A percentile compares a stretch with the other conserved stretches of the same genome.
These are phyloP conservation scores for Ailuropoda melanoleuca DNA, from an alignment of 2,113 vertebrate genomes.

Conservation along the genomic window DNA sequence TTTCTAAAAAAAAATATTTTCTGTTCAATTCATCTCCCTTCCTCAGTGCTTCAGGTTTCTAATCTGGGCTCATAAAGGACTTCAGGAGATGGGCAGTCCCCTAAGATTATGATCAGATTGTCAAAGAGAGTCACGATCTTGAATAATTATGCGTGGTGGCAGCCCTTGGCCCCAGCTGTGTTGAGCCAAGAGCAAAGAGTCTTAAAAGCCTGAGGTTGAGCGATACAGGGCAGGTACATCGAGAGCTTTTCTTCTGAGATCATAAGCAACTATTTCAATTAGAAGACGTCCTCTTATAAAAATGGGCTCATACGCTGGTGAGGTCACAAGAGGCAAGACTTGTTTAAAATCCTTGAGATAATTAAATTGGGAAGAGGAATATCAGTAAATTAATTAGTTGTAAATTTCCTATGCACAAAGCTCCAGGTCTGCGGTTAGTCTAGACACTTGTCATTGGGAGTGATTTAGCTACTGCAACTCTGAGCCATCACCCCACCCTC, in stretches of 20 bases:
- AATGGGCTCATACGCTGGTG: neutral
- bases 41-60: neutral
- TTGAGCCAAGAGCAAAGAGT: neutral
- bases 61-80: neutral
- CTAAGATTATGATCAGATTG: neutral
- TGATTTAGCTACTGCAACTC: neutral
- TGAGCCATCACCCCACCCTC: no score
- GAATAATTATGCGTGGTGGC: neutral
- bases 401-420: conserved; percentile 15
- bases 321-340: conserved; percentile 5
- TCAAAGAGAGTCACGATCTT: neutral
- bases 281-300: neutral
- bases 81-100: neutral
- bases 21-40: neutral
- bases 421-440: neutral
- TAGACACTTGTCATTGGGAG: neutral
- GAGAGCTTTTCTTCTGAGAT: neutral
- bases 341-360: conserved; percentile 40
- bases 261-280: neutral
- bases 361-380: conserved; percentile 6
- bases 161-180: neutral
- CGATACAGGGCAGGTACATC: neutral
- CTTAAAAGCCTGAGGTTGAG: neutral
- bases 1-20: neutral
- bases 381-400: conserved; percentile 28